Evolutionary conservation across 2,113 vertebrate species (phyloP), one percentile per base, ranked within the genome.

Genomic region (Gymnorhina tibicen): DNA sequence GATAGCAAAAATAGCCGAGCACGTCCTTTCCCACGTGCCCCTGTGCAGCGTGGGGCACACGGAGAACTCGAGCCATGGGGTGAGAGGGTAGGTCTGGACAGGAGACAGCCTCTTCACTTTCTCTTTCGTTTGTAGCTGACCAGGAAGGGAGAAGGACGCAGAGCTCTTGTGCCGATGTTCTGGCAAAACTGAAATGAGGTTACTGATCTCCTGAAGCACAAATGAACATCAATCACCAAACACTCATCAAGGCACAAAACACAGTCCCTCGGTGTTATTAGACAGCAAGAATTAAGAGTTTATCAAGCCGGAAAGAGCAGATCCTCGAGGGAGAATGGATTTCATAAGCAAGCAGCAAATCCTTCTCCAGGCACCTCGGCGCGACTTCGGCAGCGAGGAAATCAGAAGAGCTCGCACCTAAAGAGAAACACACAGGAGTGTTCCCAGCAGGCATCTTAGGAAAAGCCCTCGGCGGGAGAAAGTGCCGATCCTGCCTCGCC

Each of bases 291-390:
- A 95, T 95, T 93, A 92, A 42, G 94, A 92, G 94, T 97, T 96
- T 95, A 96, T 97, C 93, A 91, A 94, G 92, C 91, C 19, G n/a
- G 91, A 90, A 96, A 94, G 93, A 97, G 89, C 86, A 95, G 95
- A 92, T 96, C 89, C 93, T 95, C 73, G 46, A 88, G 87, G 94
- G 93, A 97, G 87, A 86, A 81, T 32, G 89, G 87, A 81, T 96
- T 95, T 92, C 92, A 87, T 53, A 77, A 87, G 85, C 92, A 95
- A 92, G 85, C 89, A 79, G 83, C 89, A 97, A 90, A 89, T 85
- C 86, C 66, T 91, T 87, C 89, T 89, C 63, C 89, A 82, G 78
- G 90, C 88, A 82, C 75, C 75, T 95, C 84, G 14, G 92, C 47
- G 91, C 66, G 76, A 85, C 89, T 91, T 27, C 28, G 3, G 66